phyloP scores from a whole-genome alignment of 2,888 invertebrate genomes.

The Scaptomyza polygonia region DNA sequence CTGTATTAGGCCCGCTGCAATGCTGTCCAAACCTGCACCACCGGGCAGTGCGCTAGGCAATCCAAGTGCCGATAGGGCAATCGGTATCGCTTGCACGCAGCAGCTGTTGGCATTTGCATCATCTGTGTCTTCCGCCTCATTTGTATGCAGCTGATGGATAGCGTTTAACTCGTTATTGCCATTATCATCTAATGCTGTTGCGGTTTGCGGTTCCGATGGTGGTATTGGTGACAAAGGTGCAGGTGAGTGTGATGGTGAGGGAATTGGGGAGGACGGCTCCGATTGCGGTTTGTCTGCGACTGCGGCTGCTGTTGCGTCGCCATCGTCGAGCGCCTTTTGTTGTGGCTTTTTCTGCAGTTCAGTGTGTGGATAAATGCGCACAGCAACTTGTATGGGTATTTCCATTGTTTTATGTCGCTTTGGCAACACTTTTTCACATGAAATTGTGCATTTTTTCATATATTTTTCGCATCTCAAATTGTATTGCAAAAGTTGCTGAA shows the following conservation, averaged over 20 bases:
- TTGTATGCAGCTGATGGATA: conserved; percentile 22
- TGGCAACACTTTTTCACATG: conserved; percentile 48
- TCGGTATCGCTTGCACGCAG: conserved; percentile 70
- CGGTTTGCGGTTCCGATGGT: neutral
- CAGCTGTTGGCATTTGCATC: conserved; percentile 20
- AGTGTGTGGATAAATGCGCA: conserved; percentile 86
- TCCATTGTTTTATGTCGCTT: conserved; percentile 85
- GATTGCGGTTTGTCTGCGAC: conserved; percentile 68
- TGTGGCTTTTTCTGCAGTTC: conserved; percentile 29
- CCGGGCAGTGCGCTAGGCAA: conserved; percentile 64
- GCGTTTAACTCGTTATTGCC: conserved; percentile 42
- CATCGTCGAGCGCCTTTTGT: conserved; percentile 30
- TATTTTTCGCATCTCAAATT: conserved; percentile 52
- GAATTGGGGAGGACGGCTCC: conserved; percentile 14
- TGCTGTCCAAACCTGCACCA: conserved; percentile 66
- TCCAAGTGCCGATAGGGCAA: conserved; percentile 79
- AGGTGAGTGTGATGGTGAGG: neutral
- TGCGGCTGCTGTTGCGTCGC: conserved; percentile 32
- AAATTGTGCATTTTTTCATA: conserved; percentile 39
- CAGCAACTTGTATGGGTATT: conserved; percentile 90
- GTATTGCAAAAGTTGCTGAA: conserved; percentile 64
- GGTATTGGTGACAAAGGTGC: neutral
- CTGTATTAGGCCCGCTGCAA: conserved; percentile 82
- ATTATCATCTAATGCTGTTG: conserved; percentile 38
- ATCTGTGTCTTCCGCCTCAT: conserved; percentile 29